phyloP scores from a whole-genome alignment of 1,140 invertebrate genomes.

The Ips nitidus region DNA sequence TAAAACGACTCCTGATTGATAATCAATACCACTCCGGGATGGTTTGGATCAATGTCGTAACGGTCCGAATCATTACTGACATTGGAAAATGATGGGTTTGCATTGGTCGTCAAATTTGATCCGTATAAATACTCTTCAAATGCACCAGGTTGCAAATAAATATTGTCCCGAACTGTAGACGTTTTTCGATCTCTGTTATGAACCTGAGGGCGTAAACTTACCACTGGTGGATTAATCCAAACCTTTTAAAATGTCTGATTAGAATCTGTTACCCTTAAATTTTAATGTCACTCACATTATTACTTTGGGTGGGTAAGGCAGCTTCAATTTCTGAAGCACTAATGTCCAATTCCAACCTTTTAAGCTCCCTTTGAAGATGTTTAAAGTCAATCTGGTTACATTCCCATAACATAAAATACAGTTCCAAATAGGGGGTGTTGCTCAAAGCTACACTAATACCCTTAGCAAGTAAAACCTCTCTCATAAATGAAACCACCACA shows the following conservation, averaged over 20 bases:
- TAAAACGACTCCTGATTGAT: constrained; percentile 48
- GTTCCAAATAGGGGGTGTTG: constrained; percentile 37
- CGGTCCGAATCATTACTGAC: constrained; percentile 7
- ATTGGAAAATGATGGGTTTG: background rate
- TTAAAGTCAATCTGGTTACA: constrained; percentile 33
- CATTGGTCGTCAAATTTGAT: background rate
- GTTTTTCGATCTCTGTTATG: background rate
- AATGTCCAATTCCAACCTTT: constrained; percentile 39
- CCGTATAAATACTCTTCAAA: background rate
- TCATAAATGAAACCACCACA: constrained; percentile 16
- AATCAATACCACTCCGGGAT: constrained; percentile 45
- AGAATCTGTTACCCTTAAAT: background rate
- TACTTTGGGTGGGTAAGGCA: background rate
- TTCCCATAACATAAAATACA: constrained; percentile 44
- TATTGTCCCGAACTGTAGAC: constrained; percentile 10
- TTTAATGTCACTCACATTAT: background rate
- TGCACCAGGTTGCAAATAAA: background rate
- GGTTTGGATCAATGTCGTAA: constrained; percentile 42
- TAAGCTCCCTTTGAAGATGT: constrained; percentile 37
- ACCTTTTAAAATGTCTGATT: background rate
- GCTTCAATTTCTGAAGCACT: constrained; percentile 27
- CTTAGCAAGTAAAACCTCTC: background rate
- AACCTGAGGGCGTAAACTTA: background rate
- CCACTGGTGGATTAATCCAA: background rate
- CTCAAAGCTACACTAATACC: background rate